Conservation (phyloP, 2,113 vertebrate genomes). For the Rattus rattus region DNA sequence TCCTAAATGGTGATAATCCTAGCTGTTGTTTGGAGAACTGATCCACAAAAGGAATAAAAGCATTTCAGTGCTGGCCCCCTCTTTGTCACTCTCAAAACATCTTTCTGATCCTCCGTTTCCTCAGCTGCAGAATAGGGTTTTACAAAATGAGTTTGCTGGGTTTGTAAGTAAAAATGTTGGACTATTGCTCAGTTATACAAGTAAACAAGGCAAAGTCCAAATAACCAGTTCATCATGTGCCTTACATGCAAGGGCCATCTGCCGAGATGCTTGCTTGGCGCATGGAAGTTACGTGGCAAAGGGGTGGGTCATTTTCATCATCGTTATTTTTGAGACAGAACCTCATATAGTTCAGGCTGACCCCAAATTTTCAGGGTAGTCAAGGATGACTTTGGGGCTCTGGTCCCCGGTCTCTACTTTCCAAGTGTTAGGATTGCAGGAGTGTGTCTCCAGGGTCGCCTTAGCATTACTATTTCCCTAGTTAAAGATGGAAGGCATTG, state of each 20-base stretch:
- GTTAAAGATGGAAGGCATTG: background rate
- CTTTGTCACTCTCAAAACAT: background rate
- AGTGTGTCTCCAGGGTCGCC: background rate
- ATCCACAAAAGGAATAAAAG: background rate
- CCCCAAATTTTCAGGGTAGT: background rate
- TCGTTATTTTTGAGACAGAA: background rate
- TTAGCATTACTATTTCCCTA: background rate
- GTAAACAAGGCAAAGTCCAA: background rate
- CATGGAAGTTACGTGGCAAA: background rate
- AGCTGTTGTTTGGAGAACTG: constrained; percentile 1
- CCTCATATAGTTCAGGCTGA: background rate
- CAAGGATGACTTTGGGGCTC: background rate
- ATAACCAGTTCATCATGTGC: too few species aligned
- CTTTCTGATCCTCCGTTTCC: background rate
- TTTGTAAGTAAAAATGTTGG: background rate
- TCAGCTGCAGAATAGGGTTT: background rate
- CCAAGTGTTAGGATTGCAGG: background rate
- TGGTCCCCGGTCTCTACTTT: background rate
- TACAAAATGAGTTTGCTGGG: background rate
- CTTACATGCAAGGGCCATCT: too few species aligned
- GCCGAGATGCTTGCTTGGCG: background rate
- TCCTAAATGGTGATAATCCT: background rate
- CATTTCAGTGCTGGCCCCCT: background rate
- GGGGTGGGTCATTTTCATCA: background rate
- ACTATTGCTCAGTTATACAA: background rate